A percentile compares a stretch with the other conserved stretches of the same genome.
These are phyloP conservation scores for Drosophila tani DNA, from an alignment of 1,140 invertebrate genomes.

Conservation along the genomic window DNA sequence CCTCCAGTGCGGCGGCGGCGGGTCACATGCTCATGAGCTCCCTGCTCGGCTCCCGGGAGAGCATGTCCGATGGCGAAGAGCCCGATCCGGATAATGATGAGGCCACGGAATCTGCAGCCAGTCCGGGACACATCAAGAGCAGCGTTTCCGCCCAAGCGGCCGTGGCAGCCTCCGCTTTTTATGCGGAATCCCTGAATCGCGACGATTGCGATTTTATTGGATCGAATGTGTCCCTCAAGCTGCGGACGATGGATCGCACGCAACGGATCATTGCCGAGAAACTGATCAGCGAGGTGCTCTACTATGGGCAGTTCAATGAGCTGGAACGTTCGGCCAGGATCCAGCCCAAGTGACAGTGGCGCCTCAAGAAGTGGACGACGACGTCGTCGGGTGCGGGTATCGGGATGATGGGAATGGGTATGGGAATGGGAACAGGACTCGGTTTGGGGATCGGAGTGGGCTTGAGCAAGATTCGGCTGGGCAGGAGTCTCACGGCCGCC, in stretches of 20 bases:
- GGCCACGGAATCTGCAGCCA: constrained; percentile 70
- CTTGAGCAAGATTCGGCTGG: constrained; percentile 29
- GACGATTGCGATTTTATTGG: constrained; percentile 84
- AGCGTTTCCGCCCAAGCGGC: constrained; percentile 69
- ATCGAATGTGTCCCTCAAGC: constrained; percentile 84
- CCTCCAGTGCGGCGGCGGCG: constrained; percentile 38
- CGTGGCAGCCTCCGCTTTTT: constrained; percentile 67
- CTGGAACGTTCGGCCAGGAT: constrained; percentile 76
- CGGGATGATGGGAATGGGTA: not conserved
- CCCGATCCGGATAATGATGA: constrained; percentile 63
- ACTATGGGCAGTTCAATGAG: constrained; percentile 84
- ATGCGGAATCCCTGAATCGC: constrained; percentile 71
- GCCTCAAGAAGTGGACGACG: constrained; percentile 54
- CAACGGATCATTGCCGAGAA: constrained; percentile 85
- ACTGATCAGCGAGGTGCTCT: constrained; percentile 85
- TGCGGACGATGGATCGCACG: constrained; percentile 84
- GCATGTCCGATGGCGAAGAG: constrained; percentile 75
- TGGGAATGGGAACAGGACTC: constrained; percentile 24
- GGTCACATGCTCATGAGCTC: constrained; percentile 80
- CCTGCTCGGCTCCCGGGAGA: constrained; percentile 70
- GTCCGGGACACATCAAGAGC: constrained; percentile 71
- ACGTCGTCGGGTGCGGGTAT: constrained; percentile 3
- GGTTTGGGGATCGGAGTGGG: constrained; percentile 33
- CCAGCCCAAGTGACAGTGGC: constrained; percentile 82
- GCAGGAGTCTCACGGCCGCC: constrained; percentile 26